Evolutionary conservation across 2,888 invertebrate genomes (phyloP).

Genomic region (Lepidocyrtinus sp.): DNA sequence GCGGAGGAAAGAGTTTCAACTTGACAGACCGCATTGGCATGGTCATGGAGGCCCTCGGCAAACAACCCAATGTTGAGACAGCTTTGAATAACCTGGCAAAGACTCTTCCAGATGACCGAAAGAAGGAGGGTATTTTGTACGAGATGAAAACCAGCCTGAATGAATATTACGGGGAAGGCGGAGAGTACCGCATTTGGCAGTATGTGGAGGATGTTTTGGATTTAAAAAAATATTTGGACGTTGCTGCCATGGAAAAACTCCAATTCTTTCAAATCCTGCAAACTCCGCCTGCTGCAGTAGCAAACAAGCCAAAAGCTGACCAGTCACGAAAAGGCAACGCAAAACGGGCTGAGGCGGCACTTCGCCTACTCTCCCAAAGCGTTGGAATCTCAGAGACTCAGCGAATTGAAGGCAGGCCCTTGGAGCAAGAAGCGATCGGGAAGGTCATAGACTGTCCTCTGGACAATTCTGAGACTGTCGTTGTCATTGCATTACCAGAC

Average conservation of each 20-base stretch:
- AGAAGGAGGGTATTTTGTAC: slow-evolving; percentile 67
- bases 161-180: slow-evolving; percentile 70
- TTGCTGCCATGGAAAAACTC: neutral
- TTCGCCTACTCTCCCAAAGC: too few relatives aligned
- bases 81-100: slow-evolving; percentile 77
- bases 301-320: neutral
- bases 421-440: too few relatives aligned
- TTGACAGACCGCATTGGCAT: slow-evolving; percentile 81
- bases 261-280: neutral
- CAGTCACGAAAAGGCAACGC: neutral
- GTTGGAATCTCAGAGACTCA: too few relatives aligned
- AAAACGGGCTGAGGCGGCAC: neutral
- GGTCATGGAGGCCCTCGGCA: slow-evolving; percentile 83
- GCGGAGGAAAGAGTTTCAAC: slow-evolving; percentile 75
- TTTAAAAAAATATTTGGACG: neutral
- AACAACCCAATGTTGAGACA: slow-evolving; percentile 78
- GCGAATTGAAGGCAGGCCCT: too few relatives aligned
- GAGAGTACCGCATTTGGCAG: slow-evolving; percentile 58
- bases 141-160: slow-evolving; percentile 67
- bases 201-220: slow-evolving; percentile 1
- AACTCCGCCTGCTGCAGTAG: neutral
- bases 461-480: slow-evolving; percentile 60
- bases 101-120: slow-evolving; percentile 67
- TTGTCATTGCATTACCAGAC: slow-evolving; percentile 73
- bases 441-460: slow-evolving; percentile 45